Evolutionary conservation across 2,888 invertebrate genomes (phyloP), one percentile per base, ranked within the genome.

Genomic region (Seladonia tumulorum): DNA sequence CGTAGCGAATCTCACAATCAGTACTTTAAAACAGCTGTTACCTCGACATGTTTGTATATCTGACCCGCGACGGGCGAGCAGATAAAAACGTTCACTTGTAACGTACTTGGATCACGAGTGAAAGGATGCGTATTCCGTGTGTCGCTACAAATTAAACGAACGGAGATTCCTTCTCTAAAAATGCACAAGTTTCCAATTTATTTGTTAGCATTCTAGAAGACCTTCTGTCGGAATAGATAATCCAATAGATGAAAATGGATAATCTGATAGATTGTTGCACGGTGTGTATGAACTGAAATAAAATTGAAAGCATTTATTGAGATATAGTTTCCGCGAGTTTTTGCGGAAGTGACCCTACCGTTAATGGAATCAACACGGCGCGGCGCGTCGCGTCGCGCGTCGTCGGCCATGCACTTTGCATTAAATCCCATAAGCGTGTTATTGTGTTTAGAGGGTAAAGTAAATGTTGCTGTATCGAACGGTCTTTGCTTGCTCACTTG

Each of bases 381-480:
- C 68, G 76, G 60, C n/a, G 42, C 68, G 76, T 68, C n/a, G 42
- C 68, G 76, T 68, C 63, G 79, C n/a, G 42, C 68, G 73, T 68
- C 71, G 83, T 79, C 84, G 74, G 78, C 71, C 77, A 84, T 85
- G 82, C 79, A 82, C 82, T 86, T 79, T 84, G 80, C 86, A 57
- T 81, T 78, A 82, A 87, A 82, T 85, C 87, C 79, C 47, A 77
- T 79, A 87, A 85, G 87, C 71, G 71, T 63, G 83, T 86, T 86
- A 85, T 76, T 80, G 53, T 87, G 86, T 86, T 87, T 76, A 83
- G 76, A 84, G 85, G 76, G 76, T 79, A 77, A 74, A 80, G 85
- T 49, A 84, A 85, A 85, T 85, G 80, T 85, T 85, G 68, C 83
- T 84, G 82, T 42, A 82, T 77, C 82, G 77, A 74, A 70, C 82